Evolutionary conservation across 2,888 invertebrate genomes (phyloP).

Genomic region (Timema podura): DNA sequence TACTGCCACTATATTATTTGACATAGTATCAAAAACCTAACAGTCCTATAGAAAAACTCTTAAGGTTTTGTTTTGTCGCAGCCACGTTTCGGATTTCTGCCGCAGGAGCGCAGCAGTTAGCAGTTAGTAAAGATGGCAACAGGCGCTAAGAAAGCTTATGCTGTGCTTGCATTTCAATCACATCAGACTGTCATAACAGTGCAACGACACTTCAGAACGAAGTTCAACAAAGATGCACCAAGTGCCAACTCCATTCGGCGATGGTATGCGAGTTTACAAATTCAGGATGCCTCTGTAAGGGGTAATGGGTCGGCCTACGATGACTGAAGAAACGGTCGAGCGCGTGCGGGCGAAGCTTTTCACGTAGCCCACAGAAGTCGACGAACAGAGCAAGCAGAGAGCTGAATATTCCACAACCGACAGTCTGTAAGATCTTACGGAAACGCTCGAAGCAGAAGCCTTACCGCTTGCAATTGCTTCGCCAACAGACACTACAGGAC

Average conservation of each 20-base stretch:
- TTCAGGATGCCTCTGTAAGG: conserved; percentile 20
- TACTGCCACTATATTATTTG: background rate
- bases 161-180: conserved; percentile 4
- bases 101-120: background rate
- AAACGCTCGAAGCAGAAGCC: background rate
- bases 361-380: conserved; percentile 7
- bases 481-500: conserved; percentile 16
- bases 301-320: conserved; percentile 10
- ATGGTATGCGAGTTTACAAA: conserved; percentile 20
- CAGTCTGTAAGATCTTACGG: conserved; percentile 8
- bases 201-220: conserved; percentile 18
- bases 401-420: conserved; percentile 10
- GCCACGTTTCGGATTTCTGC: background rate
- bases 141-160: background rate
- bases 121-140: background rate
- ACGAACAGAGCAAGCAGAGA: conserved; percentile 16
- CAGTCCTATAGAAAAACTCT: background rate
- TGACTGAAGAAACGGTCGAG: conserved; percentile 17
- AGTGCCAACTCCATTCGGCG: conserved; percentile 8
- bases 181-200: conserved; percentile 12
- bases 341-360: conserved; percentile 9
- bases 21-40: background rate
- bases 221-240: conserved; percentile 17
- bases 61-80: background rate
- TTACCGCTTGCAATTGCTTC: conserved; percentile 7